A percentile compares a stretch with the other conserved stretches of the same genome.
Evolutionary conservation across 2,888 invertebrate species (phyloP).

Genomic region (Microctonus hyperodae): DNA sequence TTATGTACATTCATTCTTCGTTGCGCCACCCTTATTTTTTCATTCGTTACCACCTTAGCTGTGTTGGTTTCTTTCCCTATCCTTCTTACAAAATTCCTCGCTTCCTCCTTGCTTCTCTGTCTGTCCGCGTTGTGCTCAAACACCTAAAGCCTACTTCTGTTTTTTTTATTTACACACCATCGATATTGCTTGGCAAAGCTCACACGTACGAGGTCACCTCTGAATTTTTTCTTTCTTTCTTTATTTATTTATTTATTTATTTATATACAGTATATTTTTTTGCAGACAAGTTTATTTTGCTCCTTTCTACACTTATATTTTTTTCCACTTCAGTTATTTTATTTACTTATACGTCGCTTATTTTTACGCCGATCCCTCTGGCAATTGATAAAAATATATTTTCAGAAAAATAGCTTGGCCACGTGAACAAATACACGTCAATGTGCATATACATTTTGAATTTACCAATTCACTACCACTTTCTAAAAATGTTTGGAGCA

Average conservation of each 20-base stretch:
- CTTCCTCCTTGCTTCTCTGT: slow-evolving; percentile 19
- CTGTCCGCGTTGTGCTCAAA: background rate
- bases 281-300: background rate
- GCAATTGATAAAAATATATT: background rate
- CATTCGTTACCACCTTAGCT: slow-evolving; percentile 12
- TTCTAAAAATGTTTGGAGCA: no score
- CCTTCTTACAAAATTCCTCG: slow-evolving; percentile 18
- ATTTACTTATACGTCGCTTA: slow-evolving; percentile 3
- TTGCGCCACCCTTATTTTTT: background rate
- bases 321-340: slow-evolving; percentile 10
- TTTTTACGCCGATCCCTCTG: background rate
- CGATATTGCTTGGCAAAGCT: slow-evolving; percentile 32
- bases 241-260: slow-evolving; percentile 13
- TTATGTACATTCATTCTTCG: background rate
- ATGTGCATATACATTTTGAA: background rate
- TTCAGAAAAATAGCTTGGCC: background rate
- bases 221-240: background rate
- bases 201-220: slow-evolving; percentile 11
- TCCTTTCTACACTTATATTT: slow-evolving; percentile 8
- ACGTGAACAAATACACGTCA: background rate
- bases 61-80: background rate
- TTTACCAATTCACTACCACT: no score
- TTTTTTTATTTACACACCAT: slow-evolving; percentile 37
- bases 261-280: slow-evolving; percentile 12
- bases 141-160: slow-evolving; percentile 19